Evolutionary conservation across 2,797 vertebrate genomes (phyloP), one percentile per base, ranked within the genome.

Genomic region (Myiotriccus ornatus): DNA sequence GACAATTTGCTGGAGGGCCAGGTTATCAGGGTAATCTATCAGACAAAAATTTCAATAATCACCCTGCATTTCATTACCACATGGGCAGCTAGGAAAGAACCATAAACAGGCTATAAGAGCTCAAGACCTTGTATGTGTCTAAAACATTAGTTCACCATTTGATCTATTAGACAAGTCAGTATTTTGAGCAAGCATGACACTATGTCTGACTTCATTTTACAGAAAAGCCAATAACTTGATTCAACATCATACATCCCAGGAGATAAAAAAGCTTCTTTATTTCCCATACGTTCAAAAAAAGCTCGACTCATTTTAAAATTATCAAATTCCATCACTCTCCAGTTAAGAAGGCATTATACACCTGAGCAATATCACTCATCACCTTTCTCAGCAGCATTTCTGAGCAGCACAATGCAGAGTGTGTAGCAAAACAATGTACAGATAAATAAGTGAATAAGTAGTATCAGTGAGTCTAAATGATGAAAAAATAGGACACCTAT

Each of bases 221-320:
- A 83, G 71, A 92, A 97, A 81, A 84, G 49, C 90, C 94, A 94
- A 27, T 84, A 52, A 82, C 87, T 94, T 94, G 78, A 95, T 91
- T 93, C 90, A 95, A 53, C 69, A 74, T 34, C 76, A 80, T 50
- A 55, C 18, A 82, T 28, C 75, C 86, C 87, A 77, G 49, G 44
- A 62, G 74, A 50, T 80, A 46, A 94, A 75, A 95, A 75, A 60
- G 39, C 74, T 92, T 76, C 56, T 86, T 95, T 85, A 76, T 88
- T 88, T 89, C 64, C 49, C 41, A 53, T 35, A 50, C 59, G 57
- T 85, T 59, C n/a, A 77, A 35, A 25, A 87, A 87, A 92, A 85
- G 20, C 18, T 57, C 53, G 34, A 77, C 27, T n/a, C 17, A 43
- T n/a, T 57, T n/a, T 50, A 35, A 20, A 87, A 71, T 88, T 28